phyloP scores from a whole-genome alignment of 1,140 invertebrate species.

The Cherax destructor region DNA sequence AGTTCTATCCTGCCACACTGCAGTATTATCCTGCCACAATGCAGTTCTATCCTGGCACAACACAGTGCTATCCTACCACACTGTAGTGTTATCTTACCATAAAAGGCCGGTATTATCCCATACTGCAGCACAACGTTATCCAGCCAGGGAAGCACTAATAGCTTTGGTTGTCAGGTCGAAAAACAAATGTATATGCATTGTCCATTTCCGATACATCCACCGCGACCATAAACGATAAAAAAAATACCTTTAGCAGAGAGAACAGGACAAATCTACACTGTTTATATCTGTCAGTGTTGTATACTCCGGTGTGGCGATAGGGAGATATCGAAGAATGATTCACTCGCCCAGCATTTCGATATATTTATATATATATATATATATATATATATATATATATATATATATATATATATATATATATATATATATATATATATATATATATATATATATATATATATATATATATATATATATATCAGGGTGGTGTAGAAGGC shows the following conservation, averaged over 20 bases:
- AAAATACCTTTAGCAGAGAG: not conserved
- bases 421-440: not conserved
- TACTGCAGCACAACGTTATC: not conserved
- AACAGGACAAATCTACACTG: too few species aligned
- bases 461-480: conserved; percentile 19
- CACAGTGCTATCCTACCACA: too few species aligned
- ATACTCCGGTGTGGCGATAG: too few species aligned
- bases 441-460: not conserved
- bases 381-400: not conserved
- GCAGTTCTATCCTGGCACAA: too few species aligned
- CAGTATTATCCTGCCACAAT: too few species aligned
- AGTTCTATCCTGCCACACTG: too few species aligned
- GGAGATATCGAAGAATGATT: too few species aligned
- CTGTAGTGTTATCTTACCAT: not conserved
- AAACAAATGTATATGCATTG: not conserved
- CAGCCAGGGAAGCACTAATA: not conserved
- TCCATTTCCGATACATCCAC: not conserved
- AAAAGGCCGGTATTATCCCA: not conserved
- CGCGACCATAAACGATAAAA: not conserved
- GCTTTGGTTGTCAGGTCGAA: not conserved
- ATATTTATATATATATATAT: not conserved
- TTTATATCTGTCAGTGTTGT: too few species aligned
- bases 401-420: not conserved
- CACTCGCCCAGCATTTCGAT: not conserved
- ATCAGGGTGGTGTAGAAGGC: too few species aligned